These are phyloP conservation scores for Paratilapia polleni DNA, from an alignment of 2,113 vertebrate species.

Conservation along the genomic window DNA sequence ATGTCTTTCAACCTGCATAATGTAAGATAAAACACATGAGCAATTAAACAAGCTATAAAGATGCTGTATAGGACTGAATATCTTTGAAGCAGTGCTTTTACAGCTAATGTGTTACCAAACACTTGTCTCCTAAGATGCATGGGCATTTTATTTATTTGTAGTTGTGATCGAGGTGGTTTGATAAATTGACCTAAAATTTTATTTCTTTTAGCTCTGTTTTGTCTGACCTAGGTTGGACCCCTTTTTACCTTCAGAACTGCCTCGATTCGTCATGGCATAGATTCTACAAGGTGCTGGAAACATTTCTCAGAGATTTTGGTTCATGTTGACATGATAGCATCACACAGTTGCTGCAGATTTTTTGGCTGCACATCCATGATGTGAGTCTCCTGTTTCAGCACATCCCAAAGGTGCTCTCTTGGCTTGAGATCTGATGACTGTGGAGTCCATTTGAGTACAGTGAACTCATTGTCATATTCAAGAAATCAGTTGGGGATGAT, in stretches of 20 bases:
- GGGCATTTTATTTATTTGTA: not conserved
- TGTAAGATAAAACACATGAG: not conserved
- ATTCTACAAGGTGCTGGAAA: not conserved
- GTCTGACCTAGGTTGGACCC: not conserved
- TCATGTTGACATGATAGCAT: not conserved
- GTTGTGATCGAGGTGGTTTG: not conserved
- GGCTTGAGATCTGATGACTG: too few species aligned
- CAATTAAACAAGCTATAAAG: slow-evolving; percentile 10
- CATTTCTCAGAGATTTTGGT: not conserved
- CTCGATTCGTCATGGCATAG: not conserved
- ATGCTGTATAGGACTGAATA: not conserved
- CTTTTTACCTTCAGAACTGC: not conserved
- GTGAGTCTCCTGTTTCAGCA: too few species aligned
- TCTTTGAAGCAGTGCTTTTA: not conserved
- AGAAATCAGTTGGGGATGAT: too few species aligned
- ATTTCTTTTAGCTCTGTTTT: not conserved
- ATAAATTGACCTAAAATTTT: not conserved
- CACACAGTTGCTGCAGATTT: too few species aligned
- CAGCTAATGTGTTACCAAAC: not conserved
- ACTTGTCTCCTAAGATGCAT: not conserved
- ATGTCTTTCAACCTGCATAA: not conserved
- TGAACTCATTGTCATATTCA: too few species aligned
- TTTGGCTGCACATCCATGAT: too few species aligned
- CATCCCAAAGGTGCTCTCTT: too few species aligned
- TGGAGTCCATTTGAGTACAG: too few species aligned